Conservation (phyloP, 2,888 invertebrate genomes). For the Tridacna crocea region DNA sequence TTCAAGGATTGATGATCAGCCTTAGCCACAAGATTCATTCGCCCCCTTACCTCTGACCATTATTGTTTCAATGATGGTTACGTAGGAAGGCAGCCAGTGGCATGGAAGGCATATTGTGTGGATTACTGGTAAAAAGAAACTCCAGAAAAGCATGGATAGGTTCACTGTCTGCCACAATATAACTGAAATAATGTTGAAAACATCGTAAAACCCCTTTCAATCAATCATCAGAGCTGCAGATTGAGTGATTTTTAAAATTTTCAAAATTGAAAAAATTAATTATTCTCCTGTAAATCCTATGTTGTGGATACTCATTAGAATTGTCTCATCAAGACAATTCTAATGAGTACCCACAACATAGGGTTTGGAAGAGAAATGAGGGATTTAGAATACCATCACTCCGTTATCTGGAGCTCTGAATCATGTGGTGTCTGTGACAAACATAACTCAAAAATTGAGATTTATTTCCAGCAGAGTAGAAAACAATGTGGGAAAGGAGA, state of each 20-base stretch:
- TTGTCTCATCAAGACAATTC: neutral
- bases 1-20: neutral
- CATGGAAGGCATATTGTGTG: neutral
- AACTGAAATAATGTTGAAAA: neutral
- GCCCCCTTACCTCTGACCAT: neutral
- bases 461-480: too few relatives aligned
- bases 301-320: neutral
- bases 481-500: too few relatives aligned
- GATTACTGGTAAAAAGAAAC: neutral
- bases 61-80: neutral
- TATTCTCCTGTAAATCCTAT: neutral
- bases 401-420: too few relatives aligned
- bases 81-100: neutral
- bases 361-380: too few relatives aligned
- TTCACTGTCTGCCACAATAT: neutral
- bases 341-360: too few relatives aligned
- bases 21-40: neutral
- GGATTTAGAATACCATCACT: too few relatives aligned
- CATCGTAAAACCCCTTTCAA: neutral
- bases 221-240: neutral
- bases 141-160: neutral
- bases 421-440: too few relatives aligned
- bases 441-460: too few relatives aligned
- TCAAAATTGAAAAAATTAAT: neutral
- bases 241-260: too few relatives aligned